Evolutionary conservation across 2,888 invertebrate genomes (phyloP), one percentile per base, ranked within the genome.

Genomic region (Athrips mouffetella): DNA sequence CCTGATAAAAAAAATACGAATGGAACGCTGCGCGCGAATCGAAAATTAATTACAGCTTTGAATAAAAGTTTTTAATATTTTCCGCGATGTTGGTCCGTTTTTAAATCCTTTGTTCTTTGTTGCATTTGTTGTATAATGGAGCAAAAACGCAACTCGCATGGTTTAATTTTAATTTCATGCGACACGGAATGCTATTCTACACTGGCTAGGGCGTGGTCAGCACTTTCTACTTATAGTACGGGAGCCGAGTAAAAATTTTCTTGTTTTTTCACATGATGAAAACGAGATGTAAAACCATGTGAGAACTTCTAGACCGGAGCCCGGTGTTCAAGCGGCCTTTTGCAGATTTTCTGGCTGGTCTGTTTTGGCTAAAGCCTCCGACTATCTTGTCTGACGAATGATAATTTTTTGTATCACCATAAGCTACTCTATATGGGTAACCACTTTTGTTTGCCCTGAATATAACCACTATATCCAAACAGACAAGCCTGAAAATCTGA

Each of bases 41-140:
- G 79, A 79, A 83, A 81, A 80, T 83, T 84, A 84, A 85, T 83
- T 82, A 80, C 73, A 69, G 73, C 68, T 71, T 67, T 62, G 62
- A 67, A 74, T 65, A 59, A 57, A 54, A 53, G 52, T 64, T 65
- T 70, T 65, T 70, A 71, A 69, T 71, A 67, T 72, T 65, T 67
- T 66, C 61, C 53, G 50, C 58, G 53, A 54, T 59, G 49, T 49
- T 58, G 47, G 54, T 44, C 47, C 47, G 23, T 49, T 40, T 42
- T 50, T 13, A 25, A 31, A 37, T 44, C 37, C 56, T 50, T 54
- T 56, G 54, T 47, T 51, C 49, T 47, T 39, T 37, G 37, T 48
- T 39, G 44, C n/a, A n/a, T n/a, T n/a, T n/a, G n/a, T n/a, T 35
- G 20, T 35, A 35, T 27, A 4, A n/a, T 8, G 37, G 6, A 18